Percentiles rank a stretch among this genome's conserved stretches.
These are phyloP conservation scores for Eupithecia subfuscata DNA, from an alignment of 2,888 invertebrate genomes.

Conservation along the genomic window DNA sequence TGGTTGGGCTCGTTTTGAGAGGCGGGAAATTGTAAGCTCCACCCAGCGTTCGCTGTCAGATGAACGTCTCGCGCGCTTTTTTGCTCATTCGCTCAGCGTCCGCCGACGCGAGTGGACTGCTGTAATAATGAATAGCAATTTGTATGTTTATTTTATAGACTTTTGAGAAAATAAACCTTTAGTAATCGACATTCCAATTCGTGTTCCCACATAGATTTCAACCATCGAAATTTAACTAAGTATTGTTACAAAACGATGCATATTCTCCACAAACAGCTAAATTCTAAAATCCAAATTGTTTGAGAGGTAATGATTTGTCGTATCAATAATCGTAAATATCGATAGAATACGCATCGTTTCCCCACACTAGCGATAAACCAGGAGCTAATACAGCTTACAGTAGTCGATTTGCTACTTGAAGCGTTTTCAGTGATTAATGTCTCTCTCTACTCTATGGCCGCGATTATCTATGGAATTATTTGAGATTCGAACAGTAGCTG, in stretches of 20 bases:
- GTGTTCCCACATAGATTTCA: neutral
- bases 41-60: conserved; percentile 74
- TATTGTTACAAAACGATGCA: neutral
- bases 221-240: neutral
- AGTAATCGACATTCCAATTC: neutral
- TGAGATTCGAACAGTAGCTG: conserved; percentile 1
- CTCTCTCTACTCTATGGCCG: conserved; percentile 9
- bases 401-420: conserved; percentile 26
- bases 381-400: conserved; percentile 44
- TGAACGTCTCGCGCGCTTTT: conserved; percentile 73
- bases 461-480: conserved; percentile 1
- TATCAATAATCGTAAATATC: conserved; percentile 29
- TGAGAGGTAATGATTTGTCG: conserved; percentile 14
- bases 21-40: conserved; percentile 74
- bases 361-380: conserved; percentile 40
- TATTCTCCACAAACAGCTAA: neutral
- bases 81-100: conserved; percentile 76
- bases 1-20: conserved; percentile 68
- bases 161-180: neutral
- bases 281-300: conserved; percentile 13
- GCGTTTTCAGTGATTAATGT: conserved; percentile 28
- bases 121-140: conserved; percentile 34
- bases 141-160: conserved; percentile 32
- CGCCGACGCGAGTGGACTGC: conserved; percentile 59
- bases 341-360: conserved; percentile 29